Conservation (phyloP, 1,140 invertebrate species). For the Heliconius nattereri region DNA sequence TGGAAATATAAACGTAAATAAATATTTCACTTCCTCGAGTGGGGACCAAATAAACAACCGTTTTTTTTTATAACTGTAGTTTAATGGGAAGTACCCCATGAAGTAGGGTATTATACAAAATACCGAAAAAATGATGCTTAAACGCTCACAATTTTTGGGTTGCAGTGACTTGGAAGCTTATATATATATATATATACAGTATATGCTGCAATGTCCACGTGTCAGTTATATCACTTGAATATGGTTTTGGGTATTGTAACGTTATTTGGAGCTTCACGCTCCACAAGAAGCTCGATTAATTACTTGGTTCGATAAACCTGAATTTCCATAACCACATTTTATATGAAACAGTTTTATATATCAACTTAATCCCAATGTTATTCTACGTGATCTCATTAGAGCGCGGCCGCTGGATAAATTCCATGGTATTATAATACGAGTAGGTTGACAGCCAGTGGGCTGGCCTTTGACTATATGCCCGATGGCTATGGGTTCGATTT, state of each 20-base stretch:
- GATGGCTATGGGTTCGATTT: no score
- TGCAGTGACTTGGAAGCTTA: no score
- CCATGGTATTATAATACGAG: neutral
- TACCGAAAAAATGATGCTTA: no score
- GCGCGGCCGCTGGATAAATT: neutral
- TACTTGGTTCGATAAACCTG: constrained; percentile 23
- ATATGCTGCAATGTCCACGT: neutral
- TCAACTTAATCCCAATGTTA: constrained; percentile 29
- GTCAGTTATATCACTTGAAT: neutral
- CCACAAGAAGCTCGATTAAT: neutral
- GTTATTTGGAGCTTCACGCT: neutral
- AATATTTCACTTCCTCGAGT: no score
- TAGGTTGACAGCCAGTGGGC: neutral
- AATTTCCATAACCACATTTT: constrained; percentile 19
- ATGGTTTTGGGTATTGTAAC: neutral
- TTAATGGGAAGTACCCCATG: no score
- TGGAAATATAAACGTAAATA: no score
- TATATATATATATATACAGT: no score
- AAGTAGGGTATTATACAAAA: no score
- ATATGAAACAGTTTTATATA: constrained; percentile 15
- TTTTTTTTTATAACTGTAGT: no score
- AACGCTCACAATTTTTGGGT: no score
- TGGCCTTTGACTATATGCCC: no score
- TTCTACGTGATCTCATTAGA: constrained; percentile 29
- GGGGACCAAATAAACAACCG: no score